A percentile compares a stretch with the other conserved stretches of the same genome.
phyloP scores from a whole-genome alignment of 2,888 invertebrate species.

The Diarsia mendica region DNA sequence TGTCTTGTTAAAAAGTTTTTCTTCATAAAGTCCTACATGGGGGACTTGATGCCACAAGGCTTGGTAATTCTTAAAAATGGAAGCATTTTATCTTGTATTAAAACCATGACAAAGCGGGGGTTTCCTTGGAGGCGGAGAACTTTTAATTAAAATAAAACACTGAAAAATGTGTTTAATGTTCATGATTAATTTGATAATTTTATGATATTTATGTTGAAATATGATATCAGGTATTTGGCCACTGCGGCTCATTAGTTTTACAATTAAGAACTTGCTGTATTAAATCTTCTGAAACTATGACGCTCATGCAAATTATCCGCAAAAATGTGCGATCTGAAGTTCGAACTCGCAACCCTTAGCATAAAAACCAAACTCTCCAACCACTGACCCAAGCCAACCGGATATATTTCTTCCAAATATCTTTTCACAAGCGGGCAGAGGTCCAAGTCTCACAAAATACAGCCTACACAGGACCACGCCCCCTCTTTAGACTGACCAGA shows the following conservation, averaged over 20 bases:
- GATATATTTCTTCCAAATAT: slow-evolving; percentile 42
- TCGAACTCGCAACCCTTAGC: background rate
- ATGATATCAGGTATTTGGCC: no score
- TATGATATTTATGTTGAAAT: no score
- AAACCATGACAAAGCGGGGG: background rate
- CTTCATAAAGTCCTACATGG: background rate
- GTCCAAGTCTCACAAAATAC: slow-evolving; percentile 52
- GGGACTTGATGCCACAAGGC: background rate
- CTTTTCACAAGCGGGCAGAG: slow-evolving; percentile 40
- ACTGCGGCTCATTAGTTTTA: background rate
- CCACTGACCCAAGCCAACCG: background rate
- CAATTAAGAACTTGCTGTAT: background rate
- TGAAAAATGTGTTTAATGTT: no score
- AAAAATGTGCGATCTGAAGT: background rate
- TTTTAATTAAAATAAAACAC: no score
- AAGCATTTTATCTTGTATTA: background rate
- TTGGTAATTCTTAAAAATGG: background rate
- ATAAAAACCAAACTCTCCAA: background rate
- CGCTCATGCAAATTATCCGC: background rate
- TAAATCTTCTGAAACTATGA: background rate
- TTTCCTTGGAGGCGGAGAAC: background rate
- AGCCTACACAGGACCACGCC: slow-evolving; percentile 42
- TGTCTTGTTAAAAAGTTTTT: background rate
- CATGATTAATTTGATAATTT: no score
- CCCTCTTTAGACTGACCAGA: slow-evolving; percentile 36